A percentile compares a stretch with the other conserved stretches of the same genome.
phyloP scores from a whole-genome alignment of 2,113 vertebrate species.

The Eulacestoma nigropectus region DNA sequence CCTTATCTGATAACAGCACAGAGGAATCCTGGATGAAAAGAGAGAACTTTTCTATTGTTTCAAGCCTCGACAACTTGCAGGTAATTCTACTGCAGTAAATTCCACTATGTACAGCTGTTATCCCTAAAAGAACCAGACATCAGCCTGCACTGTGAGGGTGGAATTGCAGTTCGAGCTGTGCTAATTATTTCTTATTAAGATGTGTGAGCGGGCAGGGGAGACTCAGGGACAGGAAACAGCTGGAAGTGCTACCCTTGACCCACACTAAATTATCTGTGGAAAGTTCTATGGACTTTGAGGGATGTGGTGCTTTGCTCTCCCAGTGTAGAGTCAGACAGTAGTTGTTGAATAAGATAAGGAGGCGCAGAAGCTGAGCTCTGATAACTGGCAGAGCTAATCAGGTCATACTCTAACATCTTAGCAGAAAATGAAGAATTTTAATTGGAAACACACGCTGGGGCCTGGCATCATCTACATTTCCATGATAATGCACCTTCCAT shows the following conservation, averaged over 20 bases:
- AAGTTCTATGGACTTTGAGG: background rate
- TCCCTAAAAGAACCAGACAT: background rate
- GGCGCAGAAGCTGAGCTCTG: background rate
- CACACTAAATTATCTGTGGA: background rate
- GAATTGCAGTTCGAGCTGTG: background rate
- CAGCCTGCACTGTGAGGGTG: background rate
- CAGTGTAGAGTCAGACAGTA: background rate
- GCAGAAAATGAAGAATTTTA: constrained; percentile 22
- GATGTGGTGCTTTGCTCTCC: background rate
- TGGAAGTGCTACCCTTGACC: background rate
- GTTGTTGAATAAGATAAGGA: background rate
- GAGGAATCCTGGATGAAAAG: background rate
- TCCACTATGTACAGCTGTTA: background rate
- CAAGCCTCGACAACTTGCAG: background rate
- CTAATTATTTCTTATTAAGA: background rate
- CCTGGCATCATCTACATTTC: background rate
- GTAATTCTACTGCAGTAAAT: background rate
- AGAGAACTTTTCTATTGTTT: background rate
- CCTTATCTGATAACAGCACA: background rate
- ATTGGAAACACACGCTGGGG: background rate
- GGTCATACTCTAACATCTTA: background rate
- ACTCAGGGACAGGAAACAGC: background rate
- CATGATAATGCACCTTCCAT: background rate
- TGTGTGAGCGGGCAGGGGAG: background rate
- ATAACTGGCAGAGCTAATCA: background rate